Percentiles rank a stretch among this genome's conserved stretches.
phyloP scores from a whole-genome alignment of 2,113 vertebrate species.

The Cromileptes altivelis region DNA sequence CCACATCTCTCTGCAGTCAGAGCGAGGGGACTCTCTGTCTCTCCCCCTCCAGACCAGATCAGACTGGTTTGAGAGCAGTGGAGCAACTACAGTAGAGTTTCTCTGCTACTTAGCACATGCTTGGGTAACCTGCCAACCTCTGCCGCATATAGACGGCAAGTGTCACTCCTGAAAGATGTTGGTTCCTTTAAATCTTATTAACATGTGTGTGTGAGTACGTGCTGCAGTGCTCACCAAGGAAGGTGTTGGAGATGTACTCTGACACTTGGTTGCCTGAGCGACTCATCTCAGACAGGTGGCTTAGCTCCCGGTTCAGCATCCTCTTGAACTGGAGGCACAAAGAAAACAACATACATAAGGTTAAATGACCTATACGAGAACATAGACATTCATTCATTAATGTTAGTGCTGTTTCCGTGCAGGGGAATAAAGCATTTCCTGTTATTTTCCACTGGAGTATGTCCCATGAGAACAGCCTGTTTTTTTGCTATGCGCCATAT shows the following conservation, averaged over 20 bases:
- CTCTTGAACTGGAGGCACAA: conserved; percentile 93
- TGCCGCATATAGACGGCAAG: not conserved
- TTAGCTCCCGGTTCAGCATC: conserved; percentile 98
- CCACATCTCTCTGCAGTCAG: conserved; percentile 61
- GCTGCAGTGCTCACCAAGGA: conserved; percentile 91
- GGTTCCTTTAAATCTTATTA: not conserved
- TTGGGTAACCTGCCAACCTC: conserved; percentile 46
- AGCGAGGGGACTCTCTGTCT: conserved; percentile 48
- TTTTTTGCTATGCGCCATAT: conserved; percentile 33
- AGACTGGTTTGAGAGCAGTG: conserved; percentile 73
- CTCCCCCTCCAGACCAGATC: conserved; percentile 71
- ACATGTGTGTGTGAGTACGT: conserved; percentile 3
- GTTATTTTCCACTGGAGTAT: conserved; percentile 54
- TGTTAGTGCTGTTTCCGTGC: conserved; percentile 5
- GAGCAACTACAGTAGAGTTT: conserved; percentile 29
- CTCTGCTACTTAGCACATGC: conserved; percentile 36
- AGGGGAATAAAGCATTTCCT: conserved; percentile 49
- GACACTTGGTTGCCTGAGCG: conserved; percentile 99
- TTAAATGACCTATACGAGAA: not conserved
- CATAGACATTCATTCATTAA: not conserved
- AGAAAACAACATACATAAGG: conserved; percentile 28
- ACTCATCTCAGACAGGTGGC: conserved; percentile 98
- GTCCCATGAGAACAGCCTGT: conserved; percentile 44
- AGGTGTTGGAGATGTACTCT: conserved; percentile 99
- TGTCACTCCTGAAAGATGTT: conserved; percentile 5